These are phyloP conservation scores for Melanotaenia maccullochi DNA, from an alignment of 2,797 vertebrate genomes.

Conservation along the genomic window DNA sequence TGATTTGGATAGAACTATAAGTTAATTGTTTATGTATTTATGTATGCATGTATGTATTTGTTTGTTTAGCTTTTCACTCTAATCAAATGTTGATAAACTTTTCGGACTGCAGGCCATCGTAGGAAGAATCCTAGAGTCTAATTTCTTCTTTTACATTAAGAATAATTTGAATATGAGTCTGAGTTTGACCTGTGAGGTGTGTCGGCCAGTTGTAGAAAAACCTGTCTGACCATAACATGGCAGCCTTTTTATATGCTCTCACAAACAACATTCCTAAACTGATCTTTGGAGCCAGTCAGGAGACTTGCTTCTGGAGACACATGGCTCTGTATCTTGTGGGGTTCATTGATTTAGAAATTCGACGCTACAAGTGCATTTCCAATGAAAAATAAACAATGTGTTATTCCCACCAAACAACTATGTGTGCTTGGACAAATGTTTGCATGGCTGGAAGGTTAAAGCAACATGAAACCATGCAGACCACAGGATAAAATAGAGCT, in stretches of 20 bases:
- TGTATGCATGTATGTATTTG: neutral
- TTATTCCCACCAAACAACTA: neutral
- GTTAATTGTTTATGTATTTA: neutral
- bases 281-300: too few relatives aligned
- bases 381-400: constrained; percentile 9
- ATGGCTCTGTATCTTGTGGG: too few relatives aligned
- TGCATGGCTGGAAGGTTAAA: constrained; percentile 4
- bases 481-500: neutral
- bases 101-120: neutral
- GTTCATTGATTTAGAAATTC: too few relatives aligned
- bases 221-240: too few relatives aligned
- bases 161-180: constrained; percentile 20
- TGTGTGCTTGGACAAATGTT: neutral
- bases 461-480: neutral
- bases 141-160: constrained; percentile 9
- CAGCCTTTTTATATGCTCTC: too few relatives aligned
- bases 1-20: neutral
- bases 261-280: too few relatives aligned
- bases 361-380: neutral
- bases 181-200: constrained; percentile 7
- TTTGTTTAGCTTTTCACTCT: neutral
- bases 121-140: neutral
- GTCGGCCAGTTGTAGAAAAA: too few relatives aligned
- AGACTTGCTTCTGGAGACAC: too few relatives aligned
- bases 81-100: neutral